Conservation (phyloP, 2,888 invertebrate genomes). For the Ptilodon capucinus region DNA sequence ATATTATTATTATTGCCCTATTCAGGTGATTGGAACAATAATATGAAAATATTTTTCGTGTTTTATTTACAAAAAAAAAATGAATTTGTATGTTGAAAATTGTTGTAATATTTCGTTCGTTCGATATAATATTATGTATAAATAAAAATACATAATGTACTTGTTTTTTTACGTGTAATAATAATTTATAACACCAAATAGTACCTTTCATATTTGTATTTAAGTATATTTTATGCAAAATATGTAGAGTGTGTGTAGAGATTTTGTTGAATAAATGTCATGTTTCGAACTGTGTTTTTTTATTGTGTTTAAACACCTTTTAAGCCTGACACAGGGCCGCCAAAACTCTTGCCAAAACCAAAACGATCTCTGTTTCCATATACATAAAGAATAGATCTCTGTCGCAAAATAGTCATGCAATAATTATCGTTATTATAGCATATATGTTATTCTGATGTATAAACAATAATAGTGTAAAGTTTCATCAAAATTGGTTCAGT, state of each 20-base stretch:
- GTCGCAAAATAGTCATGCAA: too few relatives aligned
- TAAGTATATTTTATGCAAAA: slow-evolving; percentile 57
- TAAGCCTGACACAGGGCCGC: not conserved
- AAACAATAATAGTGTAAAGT: too few relatives aligned
- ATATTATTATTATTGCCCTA: slow-evolving; percentile 47
- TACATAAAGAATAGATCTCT: too few relatives aligned
- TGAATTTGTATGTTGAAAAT: slow-evolving; percentile 43
- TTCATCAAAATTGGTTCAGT: too few relatives aligned
- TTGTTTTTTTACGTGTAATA: slow-evolving; percentile 65
- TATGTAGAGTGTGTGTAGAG: slow-evolving; percentile 73
- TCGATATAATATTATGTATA: slow-evolving; percentile 49
- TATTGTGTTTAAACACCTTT: slow-evolving; percentile 5
- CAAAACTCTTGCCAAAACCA: too few relatives aligned
- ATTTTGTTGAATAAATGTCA: slow-evolving; percentile 81
- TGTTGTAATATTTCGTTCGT: slow-evolving; percentile 42
- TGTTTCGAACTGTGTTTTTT: slow-evolving; percentile 57
- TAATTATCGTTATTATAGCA: too few relatives aligned
- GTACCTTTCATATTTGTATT: slow-evolving; percentile 70
- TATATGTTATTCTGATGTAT: too few relatives aligned
- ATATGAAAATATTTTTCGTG: slow-evolving; percentile 45
- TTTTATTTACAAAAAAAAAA: slow-evolving; percentile 46
- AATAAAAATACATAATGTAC: slow-evolving; percentile 41
- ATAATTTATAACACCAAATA: slow-evolving; percentile 77
- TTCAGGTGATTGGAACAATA: slow-evolving; percentile 67
- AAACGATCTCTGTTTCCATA: too few relatives aligned